These are phyloP conservation scores for Paratilapia polleni DNA, from an alignment of 2,113 vertebrate genomes.

Conservation along the genomic window DNA sequence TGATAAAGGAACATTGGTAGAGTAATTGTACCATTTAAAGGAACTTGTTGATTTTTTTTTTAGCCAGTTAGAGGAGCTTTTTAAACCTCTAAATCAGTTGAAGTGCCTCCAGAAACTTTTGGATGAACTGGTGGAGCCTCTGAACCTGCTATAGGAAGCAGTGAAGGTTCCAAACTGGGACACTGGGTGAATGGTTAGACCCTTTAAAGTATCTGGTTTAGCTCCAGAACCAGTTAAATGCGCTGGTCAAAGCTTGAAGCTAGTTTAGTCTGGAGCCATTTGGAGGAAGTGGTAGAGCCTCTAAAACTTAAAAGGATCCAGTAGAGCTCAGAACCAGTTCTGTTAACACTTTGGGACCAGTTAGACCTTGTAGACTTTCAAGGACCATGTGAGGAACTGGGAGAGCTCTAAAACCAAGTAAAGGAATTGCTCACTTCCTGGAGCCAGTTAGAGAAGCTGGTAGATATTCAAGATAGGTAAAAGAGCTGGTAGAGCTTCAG, in stretches of 20 bases:
- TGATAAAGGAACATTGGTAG: too few species aligned
- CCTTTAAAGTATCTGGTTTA: background rate
- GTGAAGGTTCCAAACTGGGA: background rate
- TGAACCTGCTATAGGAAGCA: background rate
- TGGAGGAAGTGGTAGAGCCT: background rate
- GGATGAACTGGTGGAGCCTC: conserved; percentile 1
- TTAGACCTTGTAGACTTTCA: background rate
- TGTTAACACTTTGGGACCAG: background rate
- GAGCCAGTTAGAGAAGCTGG: too few species aligned
- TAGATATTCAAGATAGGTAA: too few species aligned
- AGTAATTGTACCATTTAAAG: too few species aligned
- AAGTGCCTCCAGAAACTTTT: background rate
- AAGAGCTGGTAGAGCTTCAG: background rate
- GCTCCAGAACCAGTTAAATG: background rate
- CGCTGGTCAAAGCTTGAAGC: background rate
- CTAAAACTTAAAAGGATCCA: too few species aligned
- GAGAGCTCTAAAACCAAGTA: background rate
- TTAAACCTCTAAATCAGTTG: too few species aligned
- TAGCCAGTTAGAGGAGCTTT: too few species aligned
- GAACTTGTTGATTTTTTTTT: too few species aligned
- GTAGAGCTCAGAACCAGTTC: too few species aligned
- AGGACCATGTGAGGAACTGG: too few species aligned
- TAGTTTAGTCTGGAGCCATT: background rate
- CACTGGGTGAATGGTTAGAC: background rate
- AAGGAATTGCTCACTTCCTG: background rate